phyloP scores from a whole-genome alignment of 2,888 invertebrate species.

The Perithous albicinctus region DNA sequence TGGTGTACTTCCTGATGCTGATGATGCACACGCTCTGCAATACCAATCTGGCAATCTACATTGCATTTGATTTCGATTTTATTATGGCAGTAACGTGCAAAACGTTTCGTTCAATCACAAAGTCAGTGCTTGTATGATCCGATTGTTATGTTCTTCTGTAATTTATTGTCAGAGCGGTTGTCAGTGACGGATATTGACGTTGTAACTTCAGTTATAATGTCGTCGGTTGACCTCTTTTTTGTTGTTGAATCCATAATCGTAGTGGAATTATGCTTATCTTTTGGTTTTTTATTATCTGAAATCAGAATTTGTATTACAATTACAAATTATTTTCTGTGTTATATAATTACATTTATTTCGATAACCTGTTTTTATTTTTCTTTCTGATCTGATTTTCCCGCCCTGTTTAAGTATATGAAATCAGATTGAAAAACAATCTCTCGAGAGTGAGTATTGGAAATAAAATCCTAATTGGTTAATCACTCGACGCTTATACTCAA shows the following conservation, averaged over 20 bases:
- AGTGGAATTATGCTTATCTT: neutral
- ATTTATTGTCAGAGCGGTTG: neutral
- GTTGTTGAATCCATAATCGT: neutral
- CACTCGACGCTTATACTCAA: too few species aligned
- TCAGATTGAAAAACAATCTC: too few species aligned
- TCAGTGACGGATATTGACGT: neutral
- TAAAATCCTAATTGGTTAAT: too few species aligned
- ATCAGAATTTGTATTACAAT: neutral
- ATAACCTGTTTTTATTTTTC: too few species aligned
- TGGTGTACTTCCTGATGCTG: conserved; percentile 1
- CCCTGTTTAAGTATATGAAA: too few species aligned
- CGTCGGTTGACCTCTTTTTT: neutral
- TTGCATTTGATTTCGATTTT: neutral
- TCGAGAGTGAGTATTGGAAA: too few species aligned
- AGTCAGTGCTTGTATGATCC: neutral
- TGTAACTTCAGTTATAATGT: neutral
- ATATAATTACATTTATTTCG: too few species aligned
- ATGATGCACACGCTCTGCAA: neutral
- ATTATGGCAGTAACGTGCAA: neutral
- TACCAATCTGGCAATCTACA: neutral
- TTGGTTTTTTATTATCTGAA: neutral
- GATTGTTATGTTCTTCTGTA: neutral
- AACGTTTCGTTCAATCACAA: neutral
- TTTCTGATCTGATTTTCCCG: too few species aligned
- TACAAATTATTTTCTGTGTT: neutral